Conservation (phyloP, 2,113 vertebrate genomes). For the Dryoscopus gambensis region DNA sequence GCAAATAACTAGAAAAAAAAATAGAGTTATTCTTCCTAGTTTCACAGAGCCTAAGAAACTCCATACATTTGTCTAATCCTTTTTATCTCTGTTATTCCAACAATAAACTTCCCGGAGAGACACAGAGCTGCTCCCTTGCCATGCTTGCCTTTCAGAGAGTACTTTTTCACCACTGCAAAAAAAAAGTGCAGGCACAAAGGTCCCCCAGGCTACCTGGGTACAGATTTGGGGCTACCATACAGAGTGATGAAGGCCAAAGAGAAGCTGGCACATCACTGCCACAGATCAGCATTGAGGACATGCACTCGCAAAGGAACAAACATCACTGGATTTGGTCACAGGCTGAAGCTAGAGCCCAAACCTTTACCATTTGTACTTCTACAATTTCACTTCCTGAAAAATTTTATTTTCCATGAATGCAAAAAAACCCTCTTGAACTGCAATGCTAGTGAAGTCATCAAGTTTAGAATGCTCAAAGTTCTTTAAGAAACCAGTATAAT, state of each 20-base stretch:
- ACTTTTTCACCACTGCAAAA: background rate
- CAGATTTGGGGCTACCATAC: background rate
- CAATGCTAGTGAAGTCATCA: background rate
- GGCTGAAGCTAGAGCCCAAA: background rate
- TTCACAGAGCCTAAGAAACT: background rate
- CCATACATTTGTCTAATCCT: background rate
- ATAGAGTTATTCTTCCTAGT: background rate
- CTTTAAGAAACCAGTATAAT: background rate
- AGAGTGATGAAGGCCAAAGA: background rate
- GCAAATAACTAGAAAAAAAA: background rate
- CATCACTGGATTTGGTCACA: background rate
- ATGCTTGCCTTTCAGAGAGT: background rate
- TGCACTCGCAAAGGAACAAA: background rate
- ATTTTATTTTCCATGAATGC: background rate
- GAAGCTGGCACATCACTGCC: background rate
- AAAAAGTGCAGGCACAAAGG: background rate
- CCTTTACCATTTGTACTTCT: background rate
- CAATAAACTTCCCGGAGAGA: background rate
- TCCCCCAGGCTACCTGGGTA: background rate
- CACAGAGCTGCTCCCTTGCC: background rate
- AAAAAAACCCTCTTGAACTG: background rate
- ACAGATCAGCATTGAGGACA: background rate
- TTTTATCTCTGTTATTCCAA: background rate
- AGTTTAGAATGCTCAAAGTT: background rate
- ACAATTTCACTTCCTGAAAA: background rate